Conservation (phyloP, 2,888 invertebrate genomes). For the Daptonema setosum region DNA sequence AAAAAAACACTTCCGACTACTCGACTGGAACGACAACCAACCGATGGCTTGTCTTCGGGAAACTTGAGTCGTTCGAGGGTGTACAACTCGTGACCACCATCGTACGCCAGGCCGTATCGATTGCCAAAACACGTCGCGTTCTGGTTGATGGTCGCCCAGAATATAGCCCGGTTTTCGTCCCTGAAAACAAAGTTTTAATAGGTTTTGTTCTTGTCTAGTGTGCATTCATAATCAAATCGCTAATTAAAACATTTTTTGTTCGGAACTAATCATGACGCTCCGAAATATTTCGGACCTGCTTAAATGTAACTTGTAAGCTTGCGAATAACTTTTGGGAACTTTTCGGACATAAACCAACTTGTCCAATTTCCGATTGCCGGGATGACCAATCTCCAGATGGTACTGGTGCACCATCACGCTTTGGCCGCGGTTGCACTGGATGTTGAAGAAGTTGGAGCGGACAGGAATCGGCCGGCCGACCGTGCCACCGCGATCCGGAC, state of each 20-base stretch:
- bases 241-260: too few relatives aligned
- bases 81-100: conserved; percentile 19
- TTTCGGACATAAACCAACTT: conserved; percentile 12
- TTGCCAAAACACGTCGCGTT: conserved; percentile 15
- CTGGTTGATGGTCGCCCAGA: conserved; percentile 19
- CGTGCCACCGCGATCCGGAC: conserved; percentile 2
- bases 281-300: too few relatives aligned
- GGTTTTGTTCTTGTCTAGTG: too few relatives aligned
- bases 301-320: too few relatives aligned
- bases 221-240: too few relatives aligned
- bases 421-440: conserved; percentile 12
- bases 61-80: conserved; percentile 14
- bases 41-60: conserved; percentile 9
- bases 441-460: conserved; percentile 19
- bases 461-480: not conserved
- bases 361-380: conserved; percentile 18
- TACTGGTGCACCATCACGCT: conserved; percentile 19
- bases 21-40: too few relatives aligned
- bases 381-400: conserved; percentile 21
- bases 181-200: too few relatives aligned
- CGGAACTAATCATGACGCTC: too few relatives aligned
- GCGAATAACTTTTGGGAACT: too few relatives aligned
- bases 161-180: conserved; percentile 19
- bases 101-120: conserved; percentile 19
- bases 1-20: too few relatives aligned